A percentile compares a stretch with the other conserved stretches of the same genome.
These are phyloP conservation scores for Xenopus tropicalis DNA, from an alignment of 2,113 vertebrate genomes.

Conservation along the genomic window DNA sequence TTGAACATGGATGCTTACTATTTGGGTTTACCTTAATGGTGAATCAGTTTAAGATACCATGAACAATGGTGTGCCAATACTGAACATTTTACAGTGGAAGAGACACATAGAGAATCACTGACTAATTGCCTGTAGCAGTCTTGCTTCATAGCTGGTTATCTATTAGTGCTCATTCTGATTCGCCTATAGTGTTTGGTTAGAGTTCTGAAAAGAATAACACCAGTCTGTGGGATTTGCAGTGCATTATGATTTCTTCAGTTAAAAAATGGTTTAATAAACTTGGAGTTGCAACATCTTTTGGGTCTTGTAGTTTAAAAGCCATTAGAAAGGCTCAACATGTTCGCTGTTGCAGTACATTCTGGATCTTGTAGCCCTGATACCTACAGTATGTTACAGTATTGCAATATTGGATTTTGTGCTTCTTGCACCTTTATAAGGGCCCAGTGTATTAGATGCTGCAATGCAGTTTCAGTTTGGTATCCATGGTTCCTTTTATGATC, in stretches of 20 bases:
- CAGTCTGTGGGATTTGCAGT: constrained; percentile 11
- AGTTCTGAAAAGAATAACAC: constrained; percentile 10
- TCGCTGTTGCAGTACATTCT: constrained; percentile 23
- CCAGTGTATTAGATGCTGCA: constrained; percentile 32
- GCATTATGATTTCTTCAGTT: constrained; percentile 25
- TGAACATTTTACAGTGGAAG: constrained; percentile 4
- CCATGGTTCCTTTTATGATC: too few species aligned
- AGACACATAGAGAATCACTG: not conserved
- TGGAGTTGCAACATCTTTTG: constrained; percentile 18
- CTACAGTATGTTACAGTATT: constrained; percentile 15
- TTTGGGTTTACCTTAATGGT: not conserved
- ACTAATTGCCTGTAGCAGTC: constrained; percentile 3
- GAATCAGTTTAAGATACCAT: constrained; percentile 7
- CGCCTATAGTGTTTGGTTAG: not conserved
- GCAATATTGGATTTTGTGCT: constrained; percentile 3
- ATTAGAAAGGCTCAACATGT: constrained; percentile 22
- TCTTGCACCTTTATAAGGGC: constrained; percentile 14
- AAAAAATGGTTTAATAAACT: constrained; percentile 1
- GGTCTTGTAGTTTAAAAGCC: constrained; percentile 34
- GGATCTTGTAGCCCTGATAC: constrained; percentile 3
- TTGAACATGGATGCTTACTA: constrained; percentile 1
- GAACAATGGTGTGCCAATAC: not conserved
- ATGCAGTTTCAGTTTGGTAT: too few species aligned
- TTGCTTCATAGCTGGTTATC: constrained; percentile 8
- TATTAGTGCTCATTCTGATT: constrained; percentile 13